Percentiles rank a stretch among this genome's conserved stretches.
Evolutionary conservation across 1,140 invertebrate genomes (phyloP).

Genomic region (Drosophila simulans): DNA sequence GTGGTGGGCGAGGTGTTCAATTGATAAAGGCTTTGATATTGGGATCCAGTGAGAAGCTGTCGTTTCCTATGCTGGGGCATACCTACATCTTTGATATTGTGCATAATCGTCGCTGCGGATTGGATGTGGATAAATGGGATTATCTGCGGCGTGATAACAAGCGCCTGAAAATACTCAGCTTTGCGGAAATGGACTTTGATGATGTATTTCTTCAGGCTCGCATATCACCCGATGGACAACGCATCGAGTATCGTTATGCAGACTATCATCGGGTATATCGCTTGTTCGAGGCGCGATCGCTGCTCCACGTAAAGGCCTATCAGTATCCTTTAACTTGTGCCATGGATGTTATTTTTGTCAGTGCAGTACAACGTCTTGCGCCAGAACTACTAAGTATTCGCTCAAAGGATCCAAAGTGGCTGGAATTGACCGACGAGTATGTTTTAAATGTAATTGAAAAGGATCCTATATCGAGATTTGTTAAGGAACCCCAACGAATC

Average conservation of each 20-base stretch:
- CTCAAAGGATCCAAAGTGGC: slow-evolving; percentile 32
- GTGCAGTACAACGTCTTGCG: slow-evolving; percentile 25
- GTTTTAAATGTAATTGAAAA: slow-evolving; percentile 28
- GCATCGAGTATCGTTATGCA: slow-evolving; percentile 75
- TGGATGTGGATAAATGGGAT: slow-evolving; percentile 91
- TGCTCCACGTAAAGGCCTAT: slow-evolving; percentile 59
- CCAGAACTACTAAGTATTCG: slow-evolving; percentile 36
- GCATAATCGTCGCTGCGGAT: slow-evolving; percentile 87
- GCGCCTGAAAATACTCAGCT: slow-evolving; percentile 41
- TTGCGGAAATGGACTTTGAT: slow-evolving; percentile 64
- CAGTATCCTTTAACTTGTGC: slow-evolving; percentile 36
- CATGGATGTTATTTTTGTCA: slow-evolving; percentile 27
- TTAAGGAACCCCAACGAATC: slow-evolving; percentile 33
- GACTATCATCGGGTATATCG: slow-evolving; percentile 70
- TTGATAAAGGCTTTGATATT: slow-evolving; percentile 73
- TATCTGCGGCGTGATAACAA: slow-evolving; percentile 88
- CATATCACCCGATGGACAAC: slow-evolving; percentile 60
- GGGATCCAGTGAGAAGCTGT: slow-evolving; percentile 43
- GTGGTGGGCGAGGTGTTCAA: slow-evolving; percentile 64
- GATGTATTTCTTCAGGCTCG: slow-evolving; percentile 59
- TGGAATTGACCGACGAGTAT: slow-evolving; percentile 36
- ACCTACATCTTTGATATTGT: slow-evolving; percentile 85
- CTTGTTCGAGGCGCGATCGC: slow-evolving; percentile 53
- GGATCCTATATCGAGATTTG: slow-evolving; percentile 35
- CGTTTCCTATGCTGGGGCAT: slow-evolving; percentile 58